Evolutionary conservation across 1,140 invertebrate genomes (phyloP), one percentile per base, ranked within the genome.

Genomic region (Polypedilum vanderplanki): DNA sequence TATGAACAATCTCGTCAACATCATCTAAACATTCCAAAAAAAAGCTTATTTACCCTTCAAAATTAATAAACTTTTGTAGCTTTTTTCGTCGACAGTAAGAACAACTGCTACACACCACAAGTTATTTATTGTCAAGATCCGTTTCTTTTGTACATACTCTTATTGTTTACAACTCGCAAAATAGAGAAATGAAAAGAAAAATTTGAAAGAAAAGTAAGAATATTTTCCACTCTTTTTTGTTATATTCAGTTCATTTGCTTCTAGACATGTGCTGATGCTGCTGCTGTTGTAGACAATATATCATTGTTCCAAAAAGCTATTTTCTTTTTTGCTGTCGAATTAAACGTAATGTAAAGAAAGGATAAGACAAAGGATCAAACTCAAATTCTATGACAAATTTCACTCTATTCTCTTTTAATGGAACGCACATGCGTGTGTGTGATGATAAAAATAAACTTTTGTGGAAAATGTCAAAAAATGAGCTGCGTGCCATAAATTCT

Each of bases 131-230:
- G 46, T 57, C n/a, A n/a, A 57, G 46, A 57, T 57, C 46, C 12
- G 46, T 57, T 57, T 57, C 46, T n/a, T 12, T 57, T 57, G 46
- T 57, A 57, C 12, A 12, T n/a, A n/a, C 9, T 46, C 41, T 10
- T 46, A 57, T 57, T 57, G 41, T 46, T 46, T 46, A 46, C 41
- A 46, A 7, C 46, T 57, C 46, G n/a, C 46, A n/a, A 57, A 57
- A 4, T 57, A n/a, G 12, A 3, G 46, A 57, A 57, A 57, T 57
- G 12, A 57, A 57, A 15, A 57, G 7, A 15, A 15, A 12, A 57
- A 57, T 46, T 41, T 10, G n/a, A 41, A 7, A 46, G 41, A 12
- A n/a, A 57, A 15, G 46, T 12, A 12, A 57, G 12, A n/a, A 57
- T 57, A 4, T 33, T n/a, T n/a, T n/a, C n/a, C n/a, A n/a, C n/a